phyloP scores from a whole-genome alignment of 2,113 vertebrate species.

The Calcarius ornatus region DNA sequence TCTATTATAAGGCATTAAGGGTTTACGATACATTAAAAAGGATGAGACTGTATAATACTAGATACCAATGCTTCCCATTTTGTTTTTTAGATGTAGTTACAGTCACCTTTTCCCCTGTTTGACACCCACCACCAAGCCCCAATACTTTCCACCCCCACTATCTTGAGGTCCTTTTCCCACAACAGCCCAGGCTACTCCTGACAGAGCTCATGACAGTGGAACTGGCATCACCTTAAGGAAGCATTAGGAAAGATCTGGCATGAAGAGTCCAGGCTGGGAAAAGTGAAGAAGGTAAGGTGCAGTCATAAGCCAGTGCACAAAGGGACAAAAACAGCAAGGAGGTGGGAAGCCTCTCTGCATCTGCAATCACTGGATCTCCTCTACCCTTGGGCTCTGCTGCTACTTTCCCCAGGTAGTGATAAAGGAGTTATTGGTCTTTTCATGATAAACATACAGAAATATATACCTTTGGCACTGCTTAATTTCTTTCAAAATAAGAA shows the following conservation, averaged over 20 bases:
- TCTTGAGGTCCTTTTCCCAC: accelerated
- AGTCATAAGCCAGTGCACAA: not conserved
- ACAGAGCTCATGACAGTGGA: not conserved
- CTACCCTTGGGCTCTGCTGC: not conserved
- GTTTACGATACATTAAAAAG: accelerated
- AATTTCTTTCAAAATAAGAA: not conserved
- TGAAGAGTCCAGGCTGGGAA: not conserved
- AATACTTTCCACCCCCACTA: not conserved
- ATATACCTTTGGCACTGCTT: not conserved
- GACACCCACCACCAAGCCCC: not conserved
- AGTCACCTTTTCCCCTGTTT: not conserved
- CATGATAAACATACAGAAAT: not conserved
- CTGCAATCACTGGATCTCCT: not conserved
- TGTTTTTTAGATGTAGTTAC: not conserved
- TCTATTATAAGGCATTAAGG: not conserved
- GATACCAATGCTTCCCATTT: accelerated
- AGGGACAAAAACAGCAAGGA: not conserved
- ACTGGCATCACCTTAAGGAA: not conserved
- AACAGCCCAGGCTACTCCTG: not conserved
- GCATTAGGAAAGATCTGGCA: not conserved
- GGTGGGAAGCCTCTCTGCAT: not conserved
- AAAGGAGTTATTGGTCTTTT: not conserved
- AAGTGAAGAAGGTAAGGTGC: not conserved
- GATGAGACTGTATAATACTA: not conserved
- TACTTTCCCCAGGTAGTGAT: not conserved